A percentile compares a stretch with the other conserved stretches of the same genome.
phyloP scores from a whole-genome alignment of 2,888 invertebrate genomes.

The Lumbricus terrestris region DNA sequence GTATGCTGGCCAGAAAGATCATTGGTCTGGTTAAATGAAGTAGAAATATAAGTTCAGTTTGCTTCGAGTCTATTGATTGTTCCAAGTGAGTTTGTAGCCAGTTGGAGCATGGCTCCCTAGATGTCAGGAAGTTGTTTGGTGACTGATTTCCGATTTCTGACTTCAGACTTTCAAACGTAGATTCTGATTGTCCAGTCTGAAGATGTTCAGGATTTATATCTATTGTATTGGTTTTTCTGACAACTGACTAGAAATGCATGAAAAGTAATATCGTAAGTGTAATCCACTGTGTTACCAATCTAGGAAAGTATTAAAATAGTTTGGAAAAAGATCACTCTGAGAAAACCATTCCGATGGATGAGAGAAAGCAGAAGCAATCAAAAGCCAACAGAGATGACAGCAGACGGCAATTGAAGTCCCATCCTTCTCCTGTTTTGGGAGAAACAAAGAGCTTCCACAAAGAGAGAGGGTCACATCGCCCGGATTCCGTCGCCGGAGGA shows the following conservation, averaged over 20 bases:
- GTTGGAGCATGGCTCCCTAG: not conserved
- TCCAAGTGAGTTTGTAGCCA: not conserved
- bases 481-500: not conserved
- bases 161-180: not conserved
- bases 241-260: too few relatives aligned
- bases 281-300: not conserved
- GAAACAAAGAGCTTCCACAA: not conserved
- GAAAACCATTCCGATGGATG: not conserved
- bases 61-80: not conserved
- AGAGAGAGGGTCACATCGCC: not conserved
- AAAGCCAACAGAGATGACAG: not conserved
- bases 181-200: not conserved
- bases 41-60: not conserved
- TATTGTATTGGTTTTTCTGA: not conserved
- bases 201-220: conserved; percentile 3
- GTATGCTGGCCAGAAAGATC: not conserved
- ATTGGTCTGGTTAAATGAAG: not conserved
- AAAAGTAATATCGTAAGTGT: not conserved
- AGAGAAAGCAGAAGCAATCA: not conserved
- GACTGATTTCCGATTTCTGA: not conserved
- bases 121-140: not conserved
- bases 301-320: not conserved
- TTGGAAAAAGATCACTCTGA: not conserved
- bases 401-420: not conserved
- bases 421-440: not conserved